These are phyloP conservation scores for Eurosta solidaginis DNA, from an alignment of 1,140 invertebrate species.

Conservation along the genomic window DNA sequence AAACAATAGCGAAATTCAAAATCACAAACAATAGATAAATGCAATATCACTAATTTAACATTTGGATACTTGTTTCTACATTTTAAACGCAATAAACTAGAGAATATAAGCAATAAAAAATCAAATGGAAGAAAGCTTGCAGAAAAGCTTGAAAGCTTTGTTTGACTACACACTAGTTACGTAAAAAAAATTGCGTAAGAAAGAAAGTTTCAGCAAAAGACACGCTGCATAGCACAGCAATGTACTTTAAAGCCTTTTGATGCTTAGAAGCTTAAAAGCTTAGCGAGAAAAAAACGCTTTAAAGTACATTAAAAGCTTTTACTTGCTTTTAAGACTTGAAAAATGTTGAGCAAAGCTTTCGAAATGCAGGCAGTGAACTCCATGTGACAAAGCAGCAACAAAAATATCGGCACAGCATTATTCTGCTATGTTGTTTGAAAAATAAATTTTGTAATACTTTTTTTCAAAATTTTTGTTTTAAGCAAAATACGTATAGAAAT, in stretches of 20 bases:
- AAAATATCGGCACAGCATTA: neutral
- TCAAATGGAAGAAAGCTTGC: neutral
- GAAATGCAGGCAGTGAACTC: neutral
- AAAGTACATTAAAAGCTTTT: neutral
- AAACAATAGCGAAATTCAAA: neutral
- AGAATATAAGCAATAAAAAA: conserved; percentile 14
- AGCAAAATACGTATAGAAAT: too few species aligned
- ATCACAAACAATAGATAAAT: neutral
- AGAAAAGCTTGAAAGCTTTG: neutral
- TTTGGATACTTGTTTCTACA: neutral
- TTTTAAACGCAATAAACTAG: conserved; percentile 11
- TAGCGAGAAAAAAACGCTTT: neutral
- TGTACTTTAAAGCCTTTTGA: neutral
- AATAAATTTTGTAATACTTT: too few species aligned
- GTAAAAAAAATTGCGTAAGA: neutral
- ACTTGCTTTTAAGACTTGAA: neutral
- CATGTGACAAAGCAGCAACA: neutral
- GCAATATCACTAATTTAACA: neutral
- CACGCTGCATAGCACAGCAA: neutral
- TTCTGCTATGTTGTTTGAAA: too few species aligned
- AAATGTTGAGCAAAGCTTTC: neutral
- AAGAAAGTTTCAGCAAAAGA: too few species aligned
- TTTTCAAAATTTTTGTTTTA: too few species aligned
- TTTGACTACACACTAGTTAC: too few species aligned
- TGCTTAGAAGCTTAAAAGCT: neutral